phyloP scores from a whole-genome alignment of 2,797 vertebrate genomes.

The Eulemur rubriventer region DNA sequence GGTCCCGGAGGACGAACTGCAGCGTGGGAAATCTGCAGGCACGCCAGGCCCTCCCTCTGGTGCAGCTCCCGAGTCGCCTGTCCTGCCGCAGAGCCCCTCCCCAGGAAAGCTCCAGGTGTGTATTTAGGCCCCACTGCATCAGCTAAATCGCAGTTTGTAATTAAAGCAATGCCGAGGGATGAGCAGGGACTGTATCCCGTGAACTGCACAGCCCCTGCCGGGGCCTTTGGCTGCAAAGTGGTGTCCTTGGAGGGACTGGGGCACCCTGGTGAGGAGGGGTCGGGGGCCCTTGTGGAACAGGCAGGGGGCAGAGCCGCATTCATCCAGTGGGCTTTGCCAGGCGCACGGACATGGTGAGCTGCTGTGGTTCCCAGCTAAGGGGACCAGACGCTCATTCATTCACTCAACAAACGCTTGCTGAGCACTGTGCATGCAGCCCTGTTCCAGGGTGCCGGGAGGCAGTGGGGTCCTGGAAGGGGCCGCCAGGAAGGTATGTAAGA shows the following conservation, averaged over 20 bases:
- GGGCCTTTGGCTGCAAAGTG: background rate
- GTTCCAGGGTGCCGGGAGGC: accelerated
- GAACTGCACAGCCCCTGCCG: background rate
- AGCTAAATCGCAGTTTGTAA: background rate
- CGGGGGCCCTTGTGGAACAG: accelerated
- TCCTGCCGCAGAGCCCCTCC: background rate
- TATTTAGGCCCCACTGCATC: accelerated
- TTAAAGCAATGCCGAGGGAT: background rate
- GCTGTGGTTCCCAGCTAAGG: background rate
- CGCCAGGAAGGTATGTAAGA: accelerated
- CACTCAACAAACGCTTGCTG: accelerated
- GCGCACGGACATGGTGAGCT: background rate
- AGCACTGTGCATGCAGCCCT: accelerated
- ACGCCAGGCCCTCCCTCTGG: accelerated
- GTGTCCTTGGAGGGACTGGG: background rate
- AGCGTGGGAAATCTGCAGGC: background rate
- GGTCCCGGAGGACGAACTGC: accelerated
- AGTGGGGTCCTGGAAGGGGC: accelerated
- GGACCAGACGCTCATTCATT: background rate
- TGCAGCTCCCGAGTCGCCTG: background rate
- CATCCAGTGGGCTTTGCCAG: accelerated
- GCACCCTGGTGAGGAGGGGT: too few relatives aligned
- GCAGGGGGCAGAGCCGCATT: background rate
- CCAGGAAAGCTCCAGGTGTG: background rate
- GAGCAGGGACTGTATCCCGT: background rate